Conservation (phyloP, 2,797 vertebrate genomes). For the Peromyscus nudipes region DNA sequence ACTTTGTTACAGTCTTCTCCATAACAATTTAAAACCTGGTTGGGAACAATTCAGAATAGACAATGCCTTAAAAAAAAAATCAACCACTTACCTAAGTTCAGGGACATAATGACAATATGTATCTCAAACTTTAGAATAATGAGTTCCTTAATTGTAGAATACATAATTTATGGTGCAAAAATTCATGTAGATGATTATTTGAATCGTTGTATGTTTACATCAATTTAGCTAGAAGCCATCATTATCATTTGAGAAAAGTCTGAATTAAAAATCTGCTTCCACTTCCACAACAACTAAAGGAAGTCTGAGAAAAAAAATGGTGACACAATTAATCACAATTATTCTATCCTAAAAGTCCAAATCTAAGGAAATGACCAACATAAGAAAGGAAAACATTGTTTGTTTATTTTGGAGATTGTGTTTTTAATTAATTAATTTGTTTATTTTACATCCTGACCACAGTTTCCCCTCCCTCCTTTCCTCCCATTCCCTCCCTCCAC, state of each 20-base stretch:
- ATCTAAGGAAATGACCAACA: neutral
- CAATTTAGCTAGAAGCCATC: slow-evolving; percentile 66
- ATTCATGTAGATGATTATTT: slow-evolving; percentile 63
- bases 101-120: slow-evolving; percentile 64
- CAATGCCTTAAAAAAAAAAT: slow-evolving; percentile 68
- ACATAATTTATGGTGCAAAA: slow-evolving; percentile 70
- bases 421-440: no score
- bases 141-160: slow-evolving; percentile 75
- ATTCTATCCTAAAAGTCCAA: neutral
- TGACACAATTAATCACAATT: slow-evolving; percentile 47
- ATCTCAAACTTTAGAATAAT: slow-evolving; percentile 77
- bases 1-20: slow-evolving; percentile 66
- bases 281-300: slow-evolving; percentile 63
- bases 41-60: slow-evolving; percentile 69
- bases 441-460: no score
- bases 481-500: no score
- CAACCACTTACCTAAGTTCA: slow-evolving; percentile 46
- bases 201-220: slow-evolving; percentile 78
- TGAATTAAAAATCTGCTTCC: slow-evolving; percentile 76
- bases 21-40: slow-evolving; percentile 63
- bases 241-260: slow-evolving; percentile 75
- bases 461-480: no score
- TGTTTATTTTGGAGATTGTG: neutral
- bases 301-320: slow-evolving; percentile 71
- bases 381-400: neutral